Evolutionary conservation across 2,797 vertebrate species (phyloP).

Genomic region (Chelon auratus): DNA sequence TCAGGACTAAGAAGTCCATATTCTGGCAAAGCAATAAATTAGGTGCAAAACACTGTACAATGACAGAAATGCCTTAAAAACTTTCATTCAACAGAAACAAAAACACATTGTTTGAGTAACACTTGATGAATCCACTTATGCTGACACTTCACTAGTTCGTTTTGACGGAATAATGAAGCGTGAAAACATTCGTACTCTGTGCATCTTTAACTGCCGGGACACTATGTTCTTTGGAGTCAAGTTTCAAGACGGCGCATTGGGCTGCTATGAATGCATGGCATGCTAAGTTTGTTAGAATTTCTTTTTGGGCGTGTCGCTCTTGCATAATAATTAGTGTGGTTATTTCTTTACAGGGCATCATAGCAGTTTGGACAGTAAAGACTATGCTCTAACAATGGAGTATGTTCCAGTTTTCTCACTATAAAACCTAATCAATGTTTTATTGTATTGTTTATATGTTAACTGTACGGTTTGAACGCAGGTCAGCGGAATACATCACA

Average conservation of each 20-base stretch:
- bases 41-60: neutral
- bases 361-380: slow-evolving; percentile 14
- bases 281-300: slow-evolving; percentile 4
- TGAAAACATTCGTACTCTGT: neutral
- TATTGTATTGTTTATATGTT: slow-evolving; percentile 32
- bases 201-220: slow-evolving; percentile 47
- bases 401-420: slow-evolving; percentile 14
- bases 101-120: neutral
- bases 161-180: no score
- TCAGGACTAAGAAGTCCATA: no score
- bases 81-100: neutral
- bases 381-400: slow-evolving; percentile 14
- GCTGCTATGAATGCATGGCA: slow-evolving; percentile 37
- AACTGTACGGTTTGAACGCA: slow-evolving; percentile 33
- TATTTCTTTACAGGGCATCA: slow-evolving; percentile 6
- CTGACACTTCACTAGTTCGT: neutral
- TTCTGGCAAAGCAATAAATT: neutral
- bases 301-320: slow-evolving; percentile 18
- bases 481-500: neutral
- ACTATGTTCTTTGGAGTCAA: slow-evolving; percentile 57
- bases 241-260: slow-evolving; percentile 48
- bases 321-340: slow-evolving; percentile 16
- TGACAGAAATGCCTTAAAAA: neutral
- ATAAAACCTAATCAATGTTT: slow-evolving; percentile 41
- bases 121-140: neutral